These are phyloP conservation scores for Acanthosoma haemorrhoidale DNA, from an alignment of 2,888 invertebrate genomes.

Conservation along the genomic window DNA sequence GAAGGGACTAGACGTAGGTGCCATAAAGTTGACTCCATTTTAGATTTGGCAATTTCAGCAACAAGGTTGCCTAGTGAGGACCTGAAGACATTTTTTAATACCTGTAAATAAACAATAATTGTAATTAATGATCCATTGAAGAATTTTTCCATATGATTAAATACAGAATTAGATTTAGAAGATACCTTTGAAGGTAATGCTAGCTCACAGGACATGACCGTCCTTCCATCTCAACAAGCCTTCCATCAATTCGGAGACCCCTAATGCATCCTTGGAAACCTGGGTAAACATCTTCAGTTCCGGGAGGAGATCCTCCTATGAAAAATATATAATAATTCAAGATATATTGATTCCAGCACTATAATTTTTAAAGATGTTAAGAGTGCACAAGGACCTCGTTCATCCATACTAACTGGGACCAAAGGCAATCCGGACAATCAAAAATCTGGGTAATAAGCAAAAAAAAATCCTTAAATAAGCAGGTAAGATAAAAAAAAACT, in stretches of 20 bases:
- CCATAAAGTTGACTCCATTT: constrained; percentile 10
- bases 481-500: no score
- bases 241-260: constrained; percentile 31
- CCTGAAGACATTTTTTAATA: background rate
- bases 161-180: background rate
- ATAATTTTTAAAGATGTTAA: no score
- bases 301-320: constrained; percentile 21
- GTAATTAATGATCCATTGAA: no score
- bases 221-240: constrained; percentile 26
- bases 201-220: constrained; percentile 18
- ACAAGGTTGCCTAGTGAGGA: constrained; percentile 8
- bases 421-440: no score
- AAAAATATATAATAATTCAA: background rate
- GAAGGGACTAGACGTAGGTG: constrained; percentile 1
- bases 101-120: background rate
- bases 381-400: no score
- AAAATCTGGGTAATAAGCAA: no score
- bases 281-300: constrained; percentile 8
- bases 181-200: background rate
- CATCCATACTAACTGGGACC: no score
- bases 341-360: no score
- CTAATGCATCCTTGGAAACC: constrained; percentile 34
- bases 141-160: background rate
- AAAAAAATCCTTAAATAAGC: no score
- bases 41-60: background rate